A percentile compares a stretch with the other conserved stretches of the same genome.
Evolutionary conservation across 2,888 invertebrate genomes (phyloP).

Genomic region (Limenitis arthemis): DNA sequence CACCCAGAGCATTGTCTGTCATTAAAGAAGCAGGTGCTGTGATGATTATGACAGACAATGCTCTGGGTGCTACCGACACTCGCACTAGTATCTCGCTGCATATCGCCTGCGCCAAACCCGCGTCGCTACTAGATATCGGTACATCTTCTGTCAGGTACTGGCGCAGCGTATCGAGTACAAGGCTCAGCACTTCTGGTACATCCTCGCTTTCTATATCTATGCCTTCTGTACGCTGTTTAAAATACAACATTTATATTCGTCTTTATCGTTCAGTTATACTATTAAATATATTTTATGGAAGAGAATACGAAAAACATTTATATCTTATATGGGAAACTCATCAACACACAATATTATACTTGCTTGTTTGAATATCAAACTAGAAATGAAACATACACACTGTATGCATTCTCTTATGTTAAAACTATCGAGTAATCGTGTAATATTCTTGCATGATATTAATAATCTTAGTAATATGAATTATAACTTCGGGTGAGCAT

Average conservation of each 20-base stretch:
- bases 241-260: neutral
- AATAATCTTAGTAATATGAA: too few relatives aligned
- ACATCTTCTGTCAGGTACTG: constrained; percentile 40
- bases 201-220: constrained; percentile 57
- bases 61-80: constrained; percentile 48
- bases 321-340: too few relatives aligned
- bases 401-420: too few relatives aligned
- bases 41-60: constrained; percentile 43
- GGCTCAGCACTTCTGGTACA: constrained; percentile 49
- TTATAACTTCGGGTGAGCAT: too few relatives aligned
- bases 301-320: too few relatives aligned
- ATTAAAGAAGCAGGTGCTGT: constrained; percentile 77
- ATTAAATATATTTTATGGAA: neutral
- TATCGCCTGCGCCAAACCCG: constrained; percentile 43
- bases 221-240: constrained; percentile 50
- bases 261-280: neutral
- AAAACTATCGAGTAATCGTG: too few relatives aligned
- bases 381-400: too few relatives aligned
- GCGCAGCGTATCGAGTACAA: constrained; percentile 49
- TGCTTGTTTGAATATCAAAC: too few relatives aligned
- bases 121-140: constrained; percentile 34
- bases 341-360: too few relatives aligned
- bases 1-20: too few relatives aligned
- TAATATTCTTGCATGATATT: too few relatives aligned
- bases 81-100: constrained; percentile 50